Conservation (phyloP, 2,797 vertebrate species). For the Valencia hispanica region DNA sequence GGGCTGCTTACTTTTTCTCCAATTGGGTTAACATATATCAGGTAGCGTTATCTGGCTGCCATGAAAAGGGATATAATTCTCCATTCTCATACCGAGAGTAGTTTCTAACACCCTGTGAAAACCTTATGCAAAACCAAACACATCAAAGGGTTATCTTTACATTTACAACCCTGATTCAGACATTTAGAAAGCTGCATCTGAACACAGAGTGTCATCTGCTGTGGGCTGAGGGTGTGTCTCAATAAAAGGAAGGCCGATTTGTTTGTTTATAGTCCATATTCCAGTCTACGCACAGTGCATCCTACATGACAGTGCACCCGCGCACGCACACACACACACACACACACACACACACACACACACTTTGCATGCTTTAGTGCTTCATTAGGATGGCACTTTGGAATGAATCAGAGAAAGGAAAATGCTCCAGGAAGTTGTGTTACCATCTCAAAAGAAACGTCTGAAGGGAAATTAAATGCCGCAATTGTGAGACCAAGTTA, state of each 20-base stretch:
- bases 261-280: constrained; percentile 58
- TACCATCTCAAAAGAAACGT: constrained; percentile 24
- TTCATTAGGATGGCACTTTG: background rate
- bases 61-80: background rate
- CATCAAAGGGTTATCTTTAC: constrained; percentile 25
- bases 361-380: background rate
- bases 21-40: background rate
- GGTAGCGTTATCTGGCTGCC: background rate
- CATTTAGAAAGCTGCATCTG: constrained; percentile 10
- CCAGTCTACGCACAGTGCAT: constrained; percentile 20
- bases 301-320: background rate
- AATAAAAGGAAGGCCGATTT: constrained; percentile 58
- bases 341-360: background rate
- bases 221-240: constrained; percentile 58
- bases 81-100: background rate
- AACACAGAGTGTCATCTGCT: constrained; percentile 25
- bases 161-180: constrained; percentile 40
- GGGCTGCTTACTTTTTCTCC: background rate
- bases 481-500: constrained; percentile 8
- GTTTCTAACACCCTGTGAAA: constrained; percentile 13
- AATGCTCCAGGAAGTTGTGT: constrained; percentile 12
- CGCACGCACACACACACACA: background rate
- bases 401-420: constrained; percentile 37
- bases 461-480: background rate
- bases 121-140: background rate